A percentile compares a stretch with the other conserved stretches of the same genome.
Conservation (phyloP, 2,888 invertebrate species). For the Cryptophagus acutangulus region DNA sequence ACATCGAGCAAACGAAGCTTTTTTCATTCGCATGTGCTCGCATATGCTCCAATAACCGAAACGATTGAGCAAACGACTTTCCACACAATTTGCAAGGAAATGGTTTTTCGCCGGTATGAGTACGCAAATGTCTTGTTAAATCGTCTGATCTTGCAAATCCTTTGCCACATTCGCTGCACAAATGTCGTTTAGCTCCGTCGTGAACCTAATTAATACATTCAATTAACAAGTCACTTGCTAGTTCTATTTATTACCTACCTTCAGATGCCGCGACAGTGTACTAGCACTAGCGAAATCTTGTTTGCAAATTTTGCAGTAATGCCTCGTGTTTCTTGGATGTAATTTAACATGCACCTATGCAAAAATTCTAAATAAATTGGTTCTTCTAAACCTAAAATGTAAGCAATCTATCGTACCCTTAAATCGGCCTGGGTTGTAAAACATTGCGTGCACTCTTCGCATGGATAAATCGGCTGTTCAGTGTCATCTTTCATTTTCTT, state of each 20-base stretch:
- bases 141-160: slow-evolving; percentile 45
- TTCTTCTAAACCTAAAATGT: too few relatives aligned
- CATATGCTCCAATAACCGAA: slow-evolving; percentile 45
- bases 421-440: slow-evolving; percentile 42
- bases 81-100: slow-evolving; percentile 45
- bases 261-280: slow-evolving; percentile 45
- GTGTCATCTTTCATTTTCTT: slow-evolving; percentile 40
- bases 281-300: slow-evolving; percentile 47
- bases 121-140: slow-evolving; percentile 42
- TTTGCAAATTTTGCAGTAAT: slow-evolving; percentile 44
- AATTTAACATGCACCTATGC: slow-evolving; percentile 29
- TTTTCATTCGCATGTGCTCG: slow-evolving; percentile 45
- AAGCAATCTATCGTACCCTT: slow-evolving; percentile 31
- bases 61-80: slow-evolving; percentile 40
- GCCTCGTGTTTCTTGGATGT: slow-evolving; percentile 33
- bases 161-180: slow-evolving; percentile 47
- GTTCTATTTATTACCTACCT: slow-evolving; percentile 10
- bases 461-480: slow-evolving; percentile 43
- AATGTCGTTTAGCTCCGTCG: slow-evolving; percentile 41
- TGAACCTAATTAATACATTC: slow-evolving; percentile 32
- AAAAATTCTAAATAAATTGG: too few relatives aligned
- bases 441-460: slow-evolving; percentile 44
- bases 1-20: slow-evolving; percentile 43
- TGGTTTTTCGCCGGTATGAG: slow-evolving; percentile 47
- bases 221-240: background rate